Evolutionary conservation across 2,888 invertebrate genomes (phyloP), one percentile per base, ranked within the genome.

Genomic region (Octodonta nipae): DNA sequence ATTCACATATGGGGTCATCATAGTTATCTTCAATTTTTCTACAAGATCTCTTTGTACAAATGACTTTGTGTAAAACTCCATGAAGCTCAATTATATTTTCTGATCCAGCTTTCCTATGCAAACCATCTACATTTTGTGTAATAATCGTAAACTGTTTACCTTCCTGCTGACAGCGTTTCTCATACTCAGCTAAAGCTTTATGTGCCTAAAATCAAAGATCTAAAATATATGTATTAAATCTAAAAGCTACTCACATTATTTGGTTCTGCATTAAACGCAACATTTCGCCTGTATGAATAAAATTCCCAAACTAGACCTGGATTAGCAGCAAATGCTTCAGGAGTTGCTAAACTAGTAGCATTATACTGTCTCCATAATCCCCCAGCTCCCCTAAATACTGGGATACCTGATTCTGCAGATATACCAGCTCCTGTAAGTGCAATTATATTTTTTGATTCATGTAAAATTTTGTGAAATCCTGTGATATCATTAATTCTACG

Each of bases 81-180:
- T 96, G 96, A 1, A 96, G 67, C 60, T 96, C 95, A 26, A 87
- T 74, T 0, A 84, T 68, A 49, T 78, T 74, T 36, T 67, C 61
- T 25, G 83, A 81, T 1, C 91, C 91, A 8, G 93, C 92, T 60
- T 86, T 89, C 20, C 70, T 67, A 61, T 96, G 95, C n/a, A 96
- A 65, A 14, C 79, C 74, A 58, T 98, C 96, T 0, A 96, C 95
- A 69, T 96, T 98, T 63, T 96, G 96, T 0, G 96, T 96, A 11
- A 96, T 78, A 28, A 95, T 65, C 49, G 78, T 71, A 33, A 69
- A 67, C 32, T 74, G 66, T 39, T 67, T 67, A 50, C 84, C 85
- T n/a, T 85, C 61, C 55, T 72, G 71, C 33, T 46, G 43, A 38
- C 58, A 57, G 28, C 67, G 64, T 49, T 73, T 65, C 61, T 91